Base-by-base conservation (phyloP, 2,113 vertebrate species). In the Donacobius atricapilla region DNA sequence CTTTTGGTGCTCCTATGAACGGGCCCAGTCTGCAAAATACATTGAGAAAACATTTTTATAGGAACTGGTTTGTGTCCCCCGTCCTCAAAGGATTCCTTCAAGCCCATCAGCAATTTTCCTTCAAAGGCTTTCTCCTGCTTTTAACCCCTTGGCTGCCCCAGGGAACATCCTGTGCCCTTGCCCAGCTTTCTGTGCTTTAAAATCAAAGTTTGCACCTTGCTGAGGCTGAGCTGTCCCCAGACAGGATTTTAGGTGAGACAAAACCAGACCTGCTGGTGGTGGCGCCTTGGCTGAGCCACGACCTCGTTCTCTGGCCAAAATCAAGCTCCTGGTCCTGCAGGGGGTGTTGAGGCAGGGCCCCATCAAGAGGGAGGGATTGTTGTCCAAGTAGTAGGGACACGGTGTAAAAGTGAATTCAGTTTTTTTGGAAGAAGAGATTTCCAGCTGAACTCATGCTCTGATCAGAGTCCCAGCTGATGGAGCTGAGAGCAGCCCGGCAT, bases 21-120 rank as follows among this genome's bases (percentile, higher is more conserved):
- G 15, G 56, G 42, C n/a, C 64, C 50, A 73, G 86, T 51, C 89
- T 94, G 86, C 50, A n/a, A 91, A 94, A 70, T 31, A 12, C 7
- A 33, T 37, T 51, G 76, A 31, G 44, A 87, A 89, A 96, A 84
- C 71, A 81, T 85, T 85, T 94, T 94, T 76, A 39, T 75, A 94
- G 81, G 90, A 89, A 2, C 73, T 53, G 60, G 8, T 84, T 87
- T 82, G 72, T 94, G 69, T 81, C 50, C 60, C 51, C 57, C 1
- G 1, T 83, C 87, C 83, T 93, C 81, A 91, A 91, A 93, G 73
- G 84, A 68, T 73, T n/a, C 91, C 77, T 60, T 84, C 56, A 58
- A 87, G 39, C 40, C 61, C 57, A 75, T 94, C 92, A 73, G 53
- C 35, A 50, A n/a, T 54, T 94, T 71, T 70, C 18, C 65, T 82